Conservation (phyloP, 2,888 invertebrate genomes). For the Hydrotaea diabolus region DNA sequence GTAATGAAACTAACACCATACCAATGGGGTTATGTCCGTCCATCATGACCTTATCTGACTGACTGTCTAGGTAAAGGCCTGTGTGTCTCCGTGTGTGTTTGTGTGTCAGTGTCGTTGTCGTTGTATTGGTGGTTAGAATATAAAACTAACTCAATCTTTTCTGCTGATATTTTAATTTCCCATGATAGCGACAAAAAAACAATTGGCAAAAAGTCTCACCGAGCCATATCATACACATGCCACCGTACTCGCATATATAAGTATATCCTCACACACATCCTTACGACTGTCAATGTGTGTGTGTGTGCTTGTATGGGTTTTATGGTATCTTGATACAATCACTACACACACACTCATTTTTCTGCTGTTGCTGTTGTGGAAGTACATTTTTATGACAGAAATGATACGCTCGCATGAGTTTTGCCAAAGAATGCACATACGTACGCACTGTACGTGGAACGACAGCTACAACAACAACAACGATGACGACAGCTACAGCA, state of each 20-base stretch:
- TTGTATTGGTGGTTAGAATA: not conserved
- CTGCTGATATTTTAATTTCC: constrained; percentile 47
- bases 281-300: not conserved
- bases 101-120: too few species aligned
- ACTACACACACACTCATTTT: not conserved
- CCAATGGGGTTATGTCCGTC: constrained; percentile 1
- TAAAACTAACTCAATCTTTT: constrained; percentile 41
- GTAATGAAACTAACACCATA: constrained; percentile 30
- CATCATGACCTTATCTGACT: not conserved
- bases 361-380: constrained; percentile 2
- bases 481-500: too few species aligned
- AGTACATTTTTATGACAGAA: constrained; percentile 57
- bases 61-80: too few species aligned
- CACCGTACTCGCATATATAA: too few species aligned
- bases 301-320: not conserved
- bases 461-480: not conserved
- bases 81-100: not conserved
- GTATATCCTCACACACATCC: not conserved
- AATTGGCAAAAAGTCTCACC: constrained; percentile 22
- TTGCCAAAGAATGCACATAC: constrained; percentile 45
- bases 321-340: constrained; percentile 20
- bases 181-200: constrained; percentile 45
- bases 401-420: constrained; percentile 45
- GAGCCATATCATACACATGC: not conserved
- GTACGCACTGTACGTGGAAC: not conserved